Conservation (phyloP, 2,113 vertebrate species). For the Phalacrocorax pelagicus region DNA sequence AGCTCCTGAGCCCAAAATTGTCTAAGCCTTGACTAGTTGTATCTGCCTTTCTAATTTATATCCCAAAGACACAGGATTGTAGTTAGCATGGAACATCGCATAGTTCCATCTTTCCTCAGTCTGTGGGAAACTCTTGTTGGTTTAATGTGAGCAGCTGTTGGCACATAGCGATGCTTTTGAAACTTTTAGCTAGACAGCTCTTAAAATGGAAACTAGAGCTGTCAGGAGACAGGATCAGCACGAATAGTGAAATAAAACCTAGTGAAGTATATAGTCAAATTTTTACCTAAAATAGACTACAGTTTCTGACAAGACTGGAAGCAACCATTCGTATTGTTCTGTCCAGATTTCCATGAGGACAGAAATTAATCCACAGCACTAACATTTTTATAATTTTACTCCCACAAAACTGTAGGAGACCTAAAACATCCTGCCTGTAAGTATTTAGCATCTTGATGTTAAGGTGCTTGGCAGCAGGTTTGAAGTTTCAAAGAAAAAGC, state of each 20-base stretch:
- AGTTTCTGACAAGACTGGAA: neutral
- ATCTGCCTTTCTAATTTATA: neutral
- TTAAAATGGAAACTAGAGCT: neutral
- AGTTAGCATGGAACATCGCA: neutral
- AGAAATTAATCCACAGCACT: neutral
- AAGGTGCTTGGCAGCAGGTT: neutral
- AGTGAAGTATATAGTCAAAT: neutral
- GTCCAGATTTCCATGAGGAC: neutral
- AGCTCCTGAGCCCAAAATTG: neutral
- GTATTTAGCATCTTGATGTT: neutral
- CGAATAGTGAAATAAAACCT: neutral
- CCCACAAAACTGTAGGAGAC: neutral
- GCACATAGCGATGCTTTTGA: neutral
- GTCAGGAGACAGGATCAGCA: neutral
- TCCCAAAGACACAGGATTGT: neutral
- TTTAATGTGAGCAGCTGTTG: neutral
- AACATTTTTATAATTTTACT: neutral
- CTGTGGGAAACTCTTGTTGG: neutral
- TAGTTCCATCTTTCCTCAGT: neutral
- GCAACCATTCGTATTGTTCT: neutral
- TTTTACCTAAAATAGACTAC: neutral
- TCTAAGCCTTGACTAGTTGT: neutral
- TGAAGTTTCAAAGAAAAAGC: neutral
- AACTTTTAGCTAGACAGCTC: neutral
- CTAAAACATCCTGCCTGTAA: neutral